phyloP scores from a whole-genome alignment of 1,140 invertebrate genomes.

The Caenorhabditis latens region DNA sequence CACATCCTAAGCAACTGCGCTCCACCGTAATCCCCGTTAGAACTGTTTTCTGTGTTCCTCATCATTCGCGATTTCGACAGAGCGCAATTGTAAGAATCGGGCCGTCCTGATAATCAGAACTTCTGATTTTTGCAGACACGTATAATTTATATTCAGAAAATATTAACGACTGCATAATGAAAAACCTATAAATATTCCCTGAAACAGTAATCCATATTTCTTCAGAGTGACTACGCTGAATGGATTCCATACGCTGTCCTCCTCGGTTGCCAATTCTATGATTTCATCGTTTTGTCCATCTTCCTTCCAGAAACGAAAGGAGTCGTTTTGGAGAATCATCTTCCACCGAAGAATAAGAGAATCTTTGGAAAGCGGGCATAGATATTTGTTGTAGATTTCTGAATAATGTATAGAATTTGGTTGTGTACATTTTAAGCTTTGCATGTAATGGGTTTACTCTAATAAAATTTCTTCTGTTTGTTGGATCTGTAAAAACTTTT shows the following conservation, averaged over 20 bases:
- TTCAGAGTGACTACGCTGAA: slow-evolving; percentile 8
- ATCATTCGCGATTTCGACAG: too few relatives aligned
- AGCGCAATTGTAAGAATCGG: too few relatives aligned
- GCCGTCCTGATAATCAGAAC: too few relatives aligned
- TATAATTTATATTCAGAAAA: too few relatives aligned
- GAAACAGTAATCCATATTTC: too few relatives aligned
- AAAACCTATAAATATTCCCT: too few relatives aligned
- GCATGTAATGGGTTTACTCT: not conserved
- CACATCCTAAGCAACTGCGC: too few relatives aligned
- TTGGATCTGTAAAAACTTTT: not conserved
- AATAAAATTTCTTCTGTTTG: not conserved
- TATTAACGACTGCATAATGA: too few relatives aligned
- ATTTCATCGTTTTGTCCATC: not conserved
- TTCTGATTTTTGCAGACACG: too few relatives aligned
- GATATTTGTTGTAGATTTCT: not conserved
- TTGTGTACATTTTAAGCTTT: not conserved
- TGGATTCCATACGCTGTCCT: slow-evolving; percentile 31
- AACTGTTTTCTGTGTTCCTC: too few relatives aligned
- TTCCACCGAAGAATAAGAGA: slow-evolving; percentile 17
- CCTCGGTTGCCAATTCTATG: slow-evolving; percentile 17
- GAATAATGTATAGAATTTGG: not conserved
- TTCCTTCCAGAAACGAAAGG: slow-evolving; percentile 20
- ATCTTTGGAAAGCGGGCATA: not conserved
- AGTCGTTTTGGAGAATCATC: slow-evolving; percentile 22
- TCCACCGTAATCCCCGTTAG: too few relatives aligned